Percentiles rank a stretch among this genome's conserved stretches.
Evolutionary conservation across 2,797 vertebrate species (phyloP).

Genomic region (Benthosema pterotum): DNA sequence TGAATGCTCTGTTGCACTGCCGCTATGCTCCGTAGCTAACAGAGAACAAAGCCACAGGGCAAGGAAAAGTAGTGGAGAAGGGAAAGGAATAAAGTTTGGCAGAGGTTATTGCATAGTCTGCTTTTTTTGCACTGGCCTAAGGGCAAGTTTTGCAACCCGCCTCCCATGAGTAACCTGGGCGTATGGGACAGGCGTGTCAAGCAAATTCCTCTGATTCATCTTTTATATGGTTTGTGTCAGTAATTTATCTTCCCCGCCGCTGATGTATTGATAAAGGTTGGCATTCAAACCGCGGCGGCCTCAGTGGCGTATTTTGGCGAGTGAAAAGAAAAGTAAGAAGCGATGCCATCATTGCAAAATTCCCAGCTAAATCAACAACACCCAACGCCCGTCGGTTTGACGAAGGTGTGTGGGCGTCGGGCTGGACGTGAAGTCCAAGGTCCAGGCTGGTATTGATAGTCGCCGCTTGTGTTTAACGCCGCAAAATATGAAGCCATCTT

Average conservation of each 20-base stretch:
- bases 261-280: too few species aligned
- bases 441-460: background rate
- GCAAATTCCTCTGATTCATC: constrained; percentile 69
- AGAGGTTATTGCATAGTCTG: constrained; percentile 58
- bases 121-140: constrained; percentile 62
- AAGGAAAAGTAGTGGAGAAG: constrained; percentile 59
- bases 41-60: constrained; percentile 77
- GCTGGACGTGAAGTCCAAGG: background rate
- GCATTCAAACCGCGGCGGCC: too few species aligned
- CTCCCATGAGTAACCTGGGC: constrained; percentile 56
- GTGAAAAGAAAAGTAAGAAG: background rate
- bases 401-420: background rate
- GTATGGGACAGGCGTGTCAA: constrained; percentile 68
- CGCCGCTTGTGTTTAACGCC: constrained; percentile 8
- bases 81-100: constrained; percentile 70
- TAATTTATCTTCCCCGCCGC: constrained; percentile 25
- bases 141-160: constrained; percentile 75
- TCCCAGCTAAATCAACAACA: background rate
- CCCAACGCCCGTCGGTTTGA: background rate
- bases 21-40: constrained; percentile 67
- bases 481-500: constrained; percentile 27
- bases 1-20: constrained; percentile 51
- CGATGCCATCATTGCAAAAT: constrained; percentile 1
- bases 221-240: constrained; percentile 65
- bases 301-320: too few species aligned